Evolutionary conservation across 2,113 vertebrate genomes (phyloP).

Genomic region (Xiphophorus couchianus): DNA sequence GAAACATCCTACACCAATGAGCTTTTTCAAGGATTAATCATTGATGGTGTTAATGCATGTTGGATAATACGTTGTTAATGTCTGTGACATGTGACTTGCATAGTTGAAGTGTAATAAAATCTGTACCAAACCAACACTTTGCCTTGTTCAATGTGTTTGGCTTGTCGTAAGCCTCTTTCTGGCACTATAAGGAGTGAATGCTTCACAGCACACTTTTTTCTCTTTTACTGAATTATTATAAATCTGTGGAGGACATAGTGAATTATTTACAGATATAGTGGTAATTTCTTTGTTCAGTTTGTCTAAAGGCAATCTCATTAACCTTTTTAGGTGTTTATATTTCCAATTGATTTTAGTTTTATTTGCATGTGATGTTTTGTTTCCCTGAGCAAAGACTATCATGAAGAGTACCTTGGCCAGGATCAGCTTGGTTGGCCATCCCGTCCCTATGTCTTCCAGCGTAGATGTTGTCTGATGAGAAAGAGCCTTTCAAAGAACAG

Average conservation of each 20-base stretch:
- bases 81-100: no score
- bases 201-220: no score
- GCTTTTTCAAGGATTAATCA: not conserved
- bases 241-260: not conserved
- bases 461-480: constrained; percentile 94
- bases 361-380: not conserved
- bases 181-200: no score
- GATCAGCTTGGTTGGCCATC: constrained; percentile 58
- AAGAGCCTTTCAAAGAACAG: constrained; percentile 94
- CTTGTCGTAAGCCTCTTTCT: no score
- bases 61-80: not conserved
- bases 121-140: no score
- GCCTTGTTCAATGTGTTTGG: no score
- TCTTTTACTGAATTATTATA: no score
- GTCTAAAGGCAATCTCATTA: not conserved
- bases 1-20: not conserved
- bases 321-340: not conserved
- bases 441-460: constrained; percentile 86
- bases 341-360: constrained; percentile 1
- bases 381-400: not conserved
- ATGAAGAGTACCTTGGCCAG: constrained; percentile 74
- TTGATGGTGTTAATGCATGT: not conserved
- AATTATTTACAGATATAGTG: not conserved
- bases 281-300: not conserved
- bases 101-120: no score